Evolutionary conservation across 2,888 invertebrate species (phyloP).

Genomic region (Drosophila helvetica): DNA sequence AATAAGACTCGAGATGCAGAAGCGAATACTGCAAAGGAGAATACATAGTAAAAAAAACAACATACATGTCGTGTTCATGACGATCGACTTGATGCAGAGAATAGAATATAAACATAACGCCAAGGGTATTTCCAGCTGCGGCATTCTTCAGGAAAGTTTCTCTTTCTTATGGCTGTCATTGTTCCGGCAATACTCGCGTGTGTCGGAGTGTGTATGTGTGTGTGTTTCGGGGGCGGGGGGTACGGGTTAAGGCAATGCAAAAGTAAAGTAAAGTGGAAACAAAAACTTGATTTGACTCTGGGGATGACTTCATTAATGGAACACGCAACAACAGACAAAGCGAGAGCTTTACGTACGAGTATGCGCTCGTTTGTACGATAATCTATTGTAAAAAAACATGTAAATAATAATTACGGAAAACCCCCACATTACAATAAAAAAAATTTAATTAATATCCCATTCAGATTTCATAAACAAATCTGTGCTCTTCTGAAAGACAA

Average conservation of each 20-base stretch:
- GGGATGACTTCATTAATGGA: slow-evolving; percentile 72
- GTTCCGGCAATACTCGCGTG: slow-evolving; percentile 2
- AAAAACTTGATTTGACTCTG: slow-evolving; percentile 61
- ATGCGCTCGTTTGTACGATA: background rate
- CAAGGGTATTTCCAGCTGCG: background rate
- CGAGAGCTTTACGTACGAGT: slow-evolving; percentile 20
- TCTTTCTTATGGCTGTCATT: slow-evolving; percentile 4
- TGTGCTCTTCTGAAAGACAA: background rate
- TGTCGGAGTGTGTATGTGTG: background rate
- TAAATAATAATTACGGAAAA: too few relatives aligned
- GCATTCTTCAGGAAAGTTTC: background rate
- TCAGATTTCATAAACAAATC: background rate
- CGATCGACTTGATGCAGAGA: too few relatives aligned
- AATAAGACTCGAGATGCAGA: too few relatives aligned
- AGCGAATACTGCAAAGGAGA: too few relatives aligned
- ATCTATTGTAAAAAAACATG: background rate
- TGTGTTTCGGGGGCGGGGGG: slow-evolving; percentile 24
- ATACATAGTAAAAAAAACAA: background rate
- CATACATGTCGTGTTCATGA: background rate
- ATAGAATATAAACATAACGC: background rate
- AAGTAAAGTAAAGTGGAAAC: slow-evolving; percentile 31
- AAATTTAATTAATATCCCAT: background rate
- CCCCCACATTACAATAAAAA: too few relatives aligned
- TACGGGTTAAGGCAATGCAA: slow-evolving; percentile 12
- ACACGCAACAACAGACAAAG: slow-evolving; percentile 36